phyloP scores from a whole-genome alignment of 2,888 invertebrate genomes.

The Dinocampus coccinellae region DNA sequence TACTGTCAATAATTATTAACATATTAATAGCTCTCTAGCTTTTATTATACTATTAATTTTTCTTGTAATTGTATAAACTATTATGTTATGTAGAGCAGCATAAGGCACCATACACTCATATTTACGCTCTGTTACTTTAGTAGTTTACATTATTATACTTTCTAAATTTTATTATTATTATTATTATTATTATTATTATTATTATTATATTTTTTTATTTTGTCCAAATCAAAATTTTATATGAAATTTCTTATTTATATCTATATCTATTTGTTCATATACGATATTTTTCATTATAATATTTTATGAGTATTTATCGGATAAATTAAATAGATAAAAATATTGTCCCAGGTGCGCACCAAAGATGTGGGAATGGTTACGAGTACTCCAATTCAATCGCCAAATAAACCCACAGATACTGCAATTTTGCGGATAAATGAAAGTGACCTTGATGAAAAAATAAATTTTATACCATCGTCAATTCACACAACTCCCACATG shows the following conservation, averaged over 20 bases:
- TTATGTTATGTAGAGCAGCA: neutral
- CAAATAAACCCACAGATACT: slow-evolving; percentile 20
- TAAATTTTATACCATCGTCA: slow-evolving; percentile 30
- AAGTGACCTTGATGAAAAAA: slow-evolving; percentile 11
- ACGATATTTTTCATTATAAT: neutral
- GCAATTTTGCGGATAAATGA: slow-evolving; percentile 35
- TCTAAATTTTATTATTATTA: slow-evolving; percentile 23
- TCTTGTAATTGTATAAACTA: neutral
- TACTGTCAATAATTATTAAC: too few relatives aligned
- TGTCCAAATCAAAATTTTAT: neutral
- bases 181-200: neutral
- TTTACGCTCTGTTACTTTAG: slow-evolving; percentile 22
- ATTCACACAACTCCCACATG: slow-evolving; percentile 12
- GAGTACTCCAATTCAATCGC: slow-evolving; percentile 54
- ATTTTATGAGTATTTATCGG: slow-evolving; percentile 12
- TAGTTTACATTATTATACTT: slow-evolving; percentile 13
- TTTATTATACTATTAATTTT: too few relatives aligned
- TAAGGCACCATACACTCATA: neutral
- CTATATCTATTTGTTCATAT: neutral
- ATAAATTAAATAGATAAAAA: slow-evolving; percentile 3
- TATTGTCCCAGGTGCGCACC: slow-evolving; percentile 56
- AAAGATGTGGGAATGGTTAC: slow-evolving; percentile 62
- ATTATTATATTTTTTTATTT: slow-evolving; percentile 7
- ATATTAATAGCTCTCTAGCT: too few relatives aligned
- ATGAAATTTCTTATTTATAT: neutral